Evolutionary conservation across 2,113 vertebrate genomes (phyloP), one percentile per base, ranked within the genome.

Genomic region (Dasyprocta punctata): DNA sequence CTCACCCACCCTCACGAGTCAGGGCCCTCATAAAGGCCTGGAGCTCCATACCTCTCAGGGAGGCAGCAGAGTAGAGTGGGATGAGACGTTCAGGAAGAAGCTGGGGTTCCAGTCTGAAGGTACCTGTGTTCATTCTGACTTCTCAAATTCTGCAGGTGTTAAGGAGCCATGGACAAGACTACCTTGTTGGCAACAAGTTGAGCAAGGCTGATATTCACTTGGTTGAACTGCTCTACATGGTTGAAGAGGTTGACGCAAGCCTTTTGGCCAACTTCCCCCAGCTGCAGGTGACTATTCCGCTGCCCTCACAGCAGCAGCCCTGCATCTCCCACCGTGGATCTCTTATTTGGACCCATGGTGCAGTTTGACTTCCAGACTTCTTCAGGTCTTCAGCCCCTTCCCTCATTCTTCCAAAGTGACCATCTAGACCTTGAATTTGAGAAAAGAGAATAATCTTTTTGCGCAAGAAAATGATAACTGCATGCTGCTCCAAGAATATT

Each of bases 191-290:
- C 92, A 98, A 98, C 75, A 98, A 61, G 93, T 89, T 99, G 63
- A 99, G 98, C 98, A 98, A 80, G 98, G 99, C 99, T 49, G 99
- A 99, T 94, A 97, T 99, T 85, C 98, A 98, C 58, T 97, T 99
- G 90, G 82, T 99, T 58, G 99, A 99, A 98, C 97, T 98, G 87
- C 98, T 99, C 90, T 98, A 99, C 97, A 98, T 98, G 98, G 63
- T 99, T 88, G 99, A 99, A 97, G 99, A 99, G 96, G 71, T 98
- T 4, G 98, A 99, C 52, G 49, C 98, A 3, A 98, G 82, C 0
- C 98, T 99, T 73, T 98, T 99, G 5, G 81, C 95, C 2, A 96
- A 96, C 1, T 99, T 99, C 92, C 98, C 98, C n/a, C 99, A 98
- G 30, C 11, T 99, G 84, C 99, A 99, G 99, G 99, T 99, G 98